Evolutionary conservation across 2,113 vertebrate species (phyloP), one percentile per base, ranked within the genome.

Genomic region (Chauna torquata): DNA sequence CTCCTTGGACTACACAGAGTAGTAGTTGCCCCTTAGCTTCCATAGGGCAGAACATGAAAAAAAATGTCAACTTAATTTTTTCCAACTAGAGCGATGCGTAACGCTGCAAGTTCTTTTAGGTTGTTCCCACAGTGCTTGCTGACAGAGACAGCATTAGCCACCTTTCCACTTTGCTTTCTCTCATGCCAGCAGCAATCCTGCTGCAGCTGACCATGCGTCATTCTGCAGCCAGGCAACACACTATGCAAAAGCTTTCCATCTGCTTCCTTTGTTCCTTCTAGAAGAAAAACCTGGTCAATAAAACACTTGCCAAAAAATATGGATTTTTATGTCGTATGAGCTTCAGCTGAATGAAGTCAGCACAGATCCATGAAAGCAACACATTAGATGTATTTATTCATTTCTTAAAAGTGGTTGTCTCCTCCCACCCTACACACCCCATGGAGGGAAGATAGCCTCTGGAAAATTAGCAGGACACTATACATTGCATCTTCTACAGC

Each of bases 81-180:
- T 57, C 25, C 30, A 18, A 66, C 50, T 44, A 66, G 11, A 57
- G 42, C 23, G 32, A 10, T 1, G 2, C 5, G 6, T 16, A 38
- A 52, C 20, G 25, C 32, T 50, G 32, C 34, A 42, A 64, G 47
- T 47, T 36, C 11, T 45, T 52, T 86, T 49, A 25, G 32, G 10
- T n/a, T 65, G 22, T 59, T 88, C 88, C 58, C 32, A 3, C 6
- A 40, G 50, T 0, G 11, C 15, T 80, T 20, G 4, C 52, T 58
- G 74, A 23, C 55, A 77, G 66, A 16, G 32, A 18, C 2, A 2
- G 16, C 52, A 36, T 20, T 0, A 0, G 23, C 14, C 38, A 40
- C 52, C 52, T 72, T 93, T 50, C 61, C 25, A 34, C 45, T 40
- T 65, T 49, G 16, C 2, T 40, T 75, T 78, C 65, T 58, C 49